A percentile compares a stretch with the other conserved stretches of the same genome.
These are phyloP conservation scores for Hyalella azteca DNA, from an alignment of 2,888 invertebrate species.

Conservation along the genomic window DNA sequence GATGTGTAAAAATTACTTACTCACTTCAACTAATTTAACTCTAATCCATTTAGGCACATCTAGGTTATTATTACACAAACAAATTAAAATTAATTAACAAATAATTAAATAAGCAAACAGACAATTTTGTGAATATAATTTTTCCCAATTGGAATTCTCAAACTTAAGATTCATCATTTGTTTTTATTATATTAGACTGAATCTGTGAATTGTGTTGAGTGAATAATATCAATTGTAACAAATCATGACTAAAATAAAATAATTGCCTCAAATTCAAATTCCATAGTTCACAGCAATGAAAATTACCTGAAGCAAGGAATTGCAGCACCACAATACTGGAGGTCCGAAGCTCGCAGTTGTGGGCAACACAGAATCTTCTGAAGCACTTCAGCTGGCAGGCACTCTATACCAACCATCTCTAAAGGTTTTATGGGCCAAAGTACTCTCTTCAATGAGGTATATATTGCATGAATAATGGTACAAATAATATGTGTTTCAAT, in stretches of 20 bases:
- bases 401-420: slow-evolving; percentile 39
- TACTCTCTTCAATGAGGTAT: no score
- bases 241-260: no score
- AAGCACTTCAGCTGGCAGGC: slow-evolving; percentile 47
- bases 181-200: no score
- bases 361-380: slow-evolving; percentile 45
- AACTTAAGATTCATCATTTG: no score
- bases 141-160: no score
- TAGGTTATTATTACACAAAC: background rate
- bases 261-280: background rate
- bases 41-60: background rate
- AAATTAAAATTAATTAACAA: background rate
- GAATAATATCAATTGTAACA: no score
- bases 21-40: background rate
- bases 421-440: no score
- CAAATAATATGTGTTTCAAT: no score
- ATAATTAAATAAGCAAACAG: background rate
- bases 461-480: no score
- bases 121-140: background rate
- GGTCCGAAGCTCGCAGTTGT: slow-evolving; percentile 41
- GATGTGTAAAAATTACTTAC: background rate
- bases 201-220: no score
- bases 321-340: slow-evolving; percentile 42
- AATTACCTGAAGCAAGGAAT: slow-evolving; percentile 43
- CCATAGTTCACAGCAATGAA: background rate